Evolutionary conservation across 2,797 vertebrate species (phyloP).

Genomic region (Lemur catta): DNA sequence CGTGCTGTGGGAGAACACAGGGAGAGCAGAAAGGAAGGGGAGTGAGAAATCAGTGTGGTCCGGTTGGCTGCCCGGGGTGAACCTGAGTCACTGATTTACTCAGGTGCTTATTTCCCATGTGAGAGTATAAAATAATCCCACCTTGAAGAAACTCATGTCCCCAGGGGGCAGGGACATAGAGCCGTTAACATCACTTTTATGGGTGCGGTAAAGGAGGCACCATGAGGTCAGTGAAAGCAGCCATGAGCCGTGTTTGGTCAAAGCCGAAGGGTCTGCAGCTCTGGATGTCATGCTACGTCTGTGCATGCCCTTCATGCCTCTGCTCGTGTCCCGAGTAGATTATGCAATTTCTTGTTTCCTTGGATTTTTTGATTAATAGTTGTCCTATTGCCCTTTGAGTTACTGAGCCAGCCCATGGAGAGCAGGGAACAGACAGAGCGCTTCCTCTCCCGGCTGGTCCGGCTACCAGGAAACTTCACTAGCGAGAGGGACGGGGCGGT

Average conservation of each 20-base stretch:
- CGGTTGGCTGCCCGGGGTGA: background rate
- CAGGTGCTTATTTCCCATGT: background rate
- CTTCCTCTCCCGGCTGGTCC: background rate
- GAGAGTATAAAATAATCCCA: background rate
- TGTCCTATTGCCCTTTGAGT: background rate
- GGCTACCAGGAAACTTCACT: background rate
- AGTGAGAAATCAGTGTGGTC: background rate
- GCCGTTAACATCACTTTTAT: background rate
- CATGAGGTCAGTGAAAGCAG: background rate
- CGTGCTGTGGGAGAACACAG: background rate
- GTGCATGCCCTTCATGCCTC: background rate
- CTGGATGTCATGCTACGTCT: background rate
- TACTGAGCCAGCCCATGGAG: background rate
- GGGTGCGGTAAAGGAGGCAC: background rate
- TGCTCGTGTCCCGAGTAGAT: background rate
- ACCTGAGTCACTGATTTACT: background rate
- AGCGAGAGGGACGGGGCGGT: background rate
- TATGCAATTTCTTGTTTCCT: background rate
- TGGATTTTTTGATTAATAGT: background rate
- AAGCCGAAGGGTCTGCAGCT: background rate
- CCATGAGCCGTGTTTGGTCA: background rate
- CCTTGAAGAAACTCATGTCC: background rate
- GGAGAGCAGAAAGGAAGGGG: background rate
- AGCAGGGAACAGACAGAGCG: background rate
- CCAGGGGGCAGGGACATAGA: background rate